These are phyloP conservation scores for Tachysurus fulvidraco DNA, from an alignment of 2,113 vertebrate species.

Conservation along the genomic window DNA sequence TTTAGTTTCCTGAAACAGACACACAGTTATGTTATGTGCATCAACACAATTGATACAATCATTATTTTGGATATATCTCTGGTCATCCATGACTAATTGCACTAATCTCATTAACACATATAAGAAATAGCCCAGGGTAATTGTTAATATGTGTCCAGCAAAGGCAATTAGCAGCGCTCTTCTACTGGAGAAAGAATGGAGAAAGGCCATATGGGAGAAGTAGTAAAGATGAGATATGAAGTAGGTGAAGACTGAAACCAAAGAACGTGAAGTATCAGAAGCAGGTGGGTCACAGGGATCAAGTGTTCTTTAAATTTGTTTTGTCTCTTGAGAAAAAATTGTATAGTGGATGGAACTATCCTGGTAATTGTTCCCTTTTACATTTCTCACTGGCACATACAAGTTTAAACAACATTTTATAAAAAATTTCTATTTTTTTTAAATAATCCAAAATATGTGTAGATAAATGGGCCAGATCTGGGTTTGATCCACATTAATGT, in stretches of 20 bases:
- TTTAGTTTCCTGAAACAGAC: conserved; percentile 28
- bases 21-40: neutral
- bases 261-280: neutral
- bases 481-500: neutral
- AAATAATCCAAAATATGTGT: neutral
- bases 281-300: neutral
- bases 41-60: neutral
- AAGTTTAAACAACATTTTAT: neutral
- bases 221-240: neutral
- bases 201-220: neutral
- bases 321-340: conserved; percentile 23
- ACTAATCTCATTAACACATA: conserved; percentile 35
- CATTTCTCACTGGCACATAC: neutral
- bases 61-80: conserved; percentile 21
- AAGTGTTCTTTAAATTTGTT: conserved; percentile 11
- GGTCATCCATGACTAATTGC: conserved; percentile 31
- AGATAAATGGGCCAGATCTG: neutral
- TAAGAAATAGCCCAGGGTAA: conserved; percentile 18
- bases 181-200: neutral
- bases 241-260: conserved; percentile 1
- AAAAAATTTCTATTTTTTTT: neutral
- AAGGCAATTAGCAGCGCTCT: conserved; percentile 35
- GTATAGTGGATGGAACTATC: neutral
- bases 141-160: conserved; percentile 40
- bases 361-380: neutral